Conservation (phyloP, 2,113 vertebrate species). For the Scartelaos histophorus region DNA sequence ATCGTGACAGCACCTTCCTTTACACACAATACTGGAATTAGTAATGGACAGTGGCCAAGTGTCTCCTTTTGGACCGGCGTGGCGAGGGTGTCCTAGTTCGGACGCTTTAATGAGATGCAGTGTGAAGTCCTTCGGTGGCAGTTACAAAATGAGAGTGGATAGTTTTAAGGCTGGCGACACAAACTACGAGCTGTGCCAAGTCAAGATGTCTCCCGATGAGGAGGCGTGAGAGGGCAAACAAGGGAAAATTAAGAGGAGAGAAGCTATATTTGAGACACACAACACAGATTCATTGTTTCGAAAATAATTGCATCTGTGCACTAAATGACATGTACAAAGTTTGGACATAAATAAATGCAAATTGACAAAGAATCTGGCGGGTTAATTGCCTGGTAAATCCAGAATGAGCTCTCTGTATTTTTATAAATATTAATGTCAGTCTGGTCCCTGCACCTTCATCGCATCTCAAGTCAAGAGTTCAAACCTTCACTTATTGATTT, state of each 20-base stretch:
- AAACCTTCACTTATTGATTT: too few relatives aligned
- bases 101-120: conserved; percentile 40
- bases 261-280: background rate
- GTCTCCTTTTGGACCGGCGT: conserved; percentile 23
- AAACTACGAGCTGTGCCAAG: conserved; percentile 27
- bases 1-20: background rate
- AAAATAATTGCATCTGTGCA: background rate
- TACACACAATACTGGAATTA: conserved; percentile 10
- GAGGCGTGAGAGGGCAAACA: conserved; percentile 24
- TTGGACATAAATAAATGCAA: background rate
- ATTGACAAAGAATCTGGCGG: too few relatives aligned
- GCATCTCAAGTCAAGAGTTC: too few relatives aligned
- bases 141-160: conserved; percentile 42
- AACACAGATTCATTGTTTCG: background rate
- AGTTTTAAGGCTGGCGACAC: conserved; percentile 53
- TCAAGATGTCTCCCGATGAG: conserved; percentile 26
- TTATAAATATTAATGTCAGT: too few relatives aligned
- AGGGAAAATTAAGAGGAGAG: conserved; percentile 10
- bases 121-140: conserved; percentile 31
- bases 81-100: conserved; percentile 40
- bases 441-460: too few relatives aligned
- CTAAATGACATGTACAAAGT: background rate
- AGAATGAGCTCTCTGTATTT: too few relatives aligned
- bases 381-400: too few relatives aligned
- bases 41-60: conserved; percentile 21